Conservation (phyloP, 2,888 invertebrate species). For the Synergus laeviventris region DNA sequence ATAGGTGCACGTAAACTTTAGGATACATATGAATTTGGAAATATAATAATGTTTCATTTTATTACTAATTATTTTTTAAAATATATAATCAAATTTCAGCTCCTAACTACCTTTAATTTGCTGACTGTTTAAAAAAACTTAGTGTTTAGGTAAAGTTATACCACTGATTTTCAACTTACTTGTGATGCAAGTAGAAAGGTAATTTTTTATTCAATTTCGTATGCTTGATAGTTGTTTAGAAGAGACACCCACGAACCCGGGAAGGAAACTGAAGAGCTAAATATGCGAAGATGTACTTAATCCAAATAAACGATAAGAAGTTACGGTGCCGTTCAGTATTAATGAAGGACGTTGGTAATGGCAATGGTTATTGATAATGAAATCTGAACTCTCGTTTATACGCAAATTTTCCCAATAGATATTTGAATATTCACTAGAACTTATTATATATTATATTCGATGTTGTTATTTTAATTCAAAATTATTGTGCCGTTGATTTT, state of each 20-base stretch:
- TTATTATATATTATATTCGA: no score
- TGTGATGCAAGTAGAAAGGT: background rate
- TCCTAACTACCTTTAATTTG: no score
- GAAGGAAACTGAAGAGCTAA: constrained; percentile 20
- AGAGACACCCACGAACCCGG: background rate
- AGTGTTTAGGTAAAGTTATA: background rate
- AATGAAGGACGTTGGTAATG: constrained; percentile 26
- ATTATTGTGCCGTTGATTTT: no score
- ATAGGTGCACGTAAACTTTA: no score
- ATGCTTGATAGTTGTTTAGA: background rate
- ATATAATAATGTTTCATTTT: no score
- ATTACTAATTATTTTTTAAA: no score
- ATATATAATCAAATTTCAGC: no score
- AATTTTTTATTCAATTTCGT: background rate
- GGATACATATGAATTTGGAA: no score
- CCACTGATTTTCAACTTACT: background rate
- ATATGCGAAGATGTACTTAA: background rate
- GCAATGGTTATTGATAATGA: constrained; percentile 23
- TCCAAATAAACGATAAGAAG: constrained; percentile 12
- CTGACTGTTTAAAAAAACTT: background rate
- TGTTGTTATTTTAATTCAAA: no score
- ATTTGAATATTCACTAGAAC: no score
- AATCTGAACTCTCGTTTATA: background rate
- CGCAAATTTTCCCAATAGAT: background rate
- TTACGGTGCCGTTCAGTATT: constrained; percentile 3